Percentiles rank a stretch among this genome's conserved stretches.
Evolutionary conservation across 1,140 invertebrate species (phyloP).

Genomic region (Potamilus streckersoni): DNA sequence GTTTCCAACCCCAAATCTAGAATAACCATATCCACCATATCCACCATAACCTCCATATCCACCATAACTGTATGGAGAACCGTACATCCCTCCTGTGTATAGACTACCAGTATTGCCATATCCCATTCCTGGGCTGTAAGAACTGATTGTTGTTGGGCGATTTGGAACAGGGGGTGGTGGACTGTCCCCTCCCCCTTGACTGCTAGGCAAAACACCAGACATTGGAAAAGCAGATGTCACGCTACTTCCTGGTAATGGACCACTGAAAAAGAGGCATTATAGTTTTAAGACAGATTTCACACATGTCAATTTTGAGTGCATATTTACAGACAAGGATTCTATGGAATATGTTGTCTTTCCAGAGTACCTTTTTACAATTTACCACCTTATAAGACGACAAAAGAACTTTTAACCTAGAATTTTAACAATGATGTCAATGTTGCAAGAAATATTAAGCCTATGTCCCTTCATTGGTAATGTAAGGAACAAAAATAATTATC

Average conservation of each 20-base stretch:
- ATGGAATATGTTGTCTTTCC: no score
- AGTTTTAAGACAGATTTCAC: background rate
- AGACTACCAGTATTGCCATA: conserved; percentile 21
- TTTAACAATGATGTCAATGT: no score
- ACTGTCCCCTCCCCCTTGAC: conserved; percentile 7
- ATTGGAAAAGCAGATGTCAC: conserved; percentile 28
- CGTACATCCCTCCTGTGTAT: conserved; percentile 34
- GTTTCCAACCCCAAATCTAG: conserved; percentile 53
- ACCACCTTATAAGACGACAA: no score
- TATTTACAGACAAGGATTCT: no score
- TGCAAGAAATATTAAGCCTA: no score
- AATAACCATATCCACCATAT: conserved; percentile 55
- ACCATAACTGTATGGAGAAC: conserved; percentile 38
- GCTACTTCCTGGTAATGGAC: background rate
- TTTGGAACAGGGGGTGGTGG: conserved; percentile 49
- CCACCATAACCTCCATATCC: conserved; percentile 51
- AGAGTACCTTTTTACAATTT: no score
- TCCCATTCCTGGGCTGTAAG: background rate
- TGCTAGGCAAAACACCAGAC: conserved; percentile 1
- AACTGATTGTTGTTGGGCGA: conserved; percentile 29
- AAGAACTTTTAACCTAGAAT: no score
- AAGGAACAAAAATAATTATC: no score
- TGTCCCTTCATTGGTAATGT: no score
- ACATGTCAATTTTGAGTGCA: no score
- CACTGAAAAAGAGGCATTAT: background rate